Conservation (phyloP, 2,113 vertebrate species). For the Tonatia bakeri region DNA sequence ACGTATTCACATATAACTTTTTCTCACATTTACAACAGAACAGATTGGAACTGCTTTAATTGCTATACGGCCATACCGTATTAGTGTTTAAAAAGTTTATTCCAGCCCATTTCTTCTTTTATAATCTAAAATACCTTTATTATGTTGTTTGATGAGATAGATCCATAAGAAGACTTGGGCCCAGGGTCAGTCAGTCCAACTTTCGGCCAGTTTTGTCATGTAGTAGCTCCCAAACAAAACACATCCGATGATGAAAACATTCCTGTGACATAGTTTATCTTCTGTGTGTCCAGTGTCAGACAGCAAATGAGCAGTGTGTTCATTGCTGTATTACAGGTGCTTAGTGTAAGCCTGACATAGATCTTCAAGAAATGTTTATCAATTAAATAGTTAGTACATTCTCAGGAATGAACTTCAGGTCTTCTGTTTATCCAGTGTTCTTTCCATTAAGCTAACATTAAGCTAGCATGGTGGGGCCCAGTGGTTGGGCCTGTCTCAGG, state of each 20-base stretch:
- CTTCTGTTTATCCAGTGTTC: background rate
- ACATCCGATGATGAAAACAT: background rate
- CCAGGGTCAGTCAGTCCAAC: background rate
- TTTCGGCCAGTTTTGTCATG: background rate
- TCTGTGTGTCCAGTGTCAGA: background rate
- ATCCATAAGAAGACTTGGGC: background rate
- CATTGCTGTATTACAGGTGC: background rate
- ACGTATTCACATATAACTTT: background rate
- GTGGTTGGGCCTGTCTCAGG: background rate
- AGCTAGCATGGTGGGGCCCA: background rate
- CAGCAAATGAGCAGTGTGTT: background rate
- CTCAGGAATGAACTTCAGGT: background rate
- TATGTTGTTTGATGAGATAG: background rate
- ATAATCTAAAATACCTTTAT: background rate
- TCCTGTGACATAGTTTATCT: background rate
- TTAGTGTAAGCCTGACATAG: background rate
- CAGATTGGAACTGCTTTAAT: background rate
- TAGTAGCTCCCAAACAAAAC: background rate
- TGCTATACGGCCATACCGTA: background rate
- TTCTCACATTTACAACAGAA: background rate
- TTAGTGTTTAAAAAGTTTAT: background rate
- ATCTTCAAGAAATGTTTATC: background rate
- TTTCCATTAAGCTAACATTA: background rate
- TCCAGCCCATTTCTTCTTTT: background rate
- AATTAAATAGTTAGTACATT: background rate